A percentile compares a stretch with the other conserved stretches of the same genome.
Evolutionary conservation across 2,888 invertebrate species (phyloP).

Genomic region (Eilema griseolum): DNA sequence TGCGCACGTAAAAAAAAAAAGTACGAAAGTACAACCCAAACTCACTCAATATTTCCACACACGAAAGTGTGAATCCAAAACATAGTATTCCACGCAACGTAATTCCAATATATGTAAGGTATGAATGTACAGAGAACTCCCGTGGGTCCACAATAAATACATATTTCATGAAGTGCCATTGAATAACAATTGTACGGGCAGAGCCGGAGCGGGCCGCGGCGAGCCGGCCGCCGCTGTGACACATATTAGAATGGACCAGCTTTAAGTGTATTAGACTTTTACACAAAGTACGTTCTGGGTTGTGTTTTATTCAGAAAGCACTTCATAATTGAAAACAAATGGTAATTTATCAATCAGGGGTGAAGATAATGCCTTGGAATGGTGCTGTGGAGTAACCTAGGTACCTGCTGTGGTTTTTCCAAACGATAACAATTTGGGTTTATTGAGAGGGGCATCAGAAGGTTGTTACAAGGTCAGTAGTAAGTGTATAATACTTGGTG

Average conservation of each 20-base stretch:
- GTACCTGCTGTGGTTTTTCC: too few species aligned
- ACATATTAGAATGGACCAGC: slow-evolving; percentile 68
- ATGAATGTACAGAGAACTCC: slow-evolving; percentile 58
- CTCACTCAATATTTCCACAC: slow-evolving; percentile 25
- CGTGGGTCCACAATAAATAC: slow-evolving; percentile 69
- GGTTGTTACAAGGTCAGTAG: too few species aligned
- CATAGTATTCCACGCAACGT: slow-evolving; percentile 18
- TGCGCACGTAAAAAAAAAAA: too few species aligned
- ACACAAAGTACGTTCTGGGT: slow-evolving; percentile 27
- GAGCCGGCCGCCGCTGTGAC: slow-evolving; percentile 56
- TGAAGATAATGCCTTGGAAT: too few species aligned
- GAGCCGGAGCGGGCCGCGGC: slow-evolving; percentile 36
- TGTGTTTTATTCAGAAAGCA: slow-evolving; percentile 29
- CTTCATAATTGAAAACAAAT: slow-evolving; percentile 12
- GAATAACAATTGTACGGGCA: slow-evolving; percentile 71
- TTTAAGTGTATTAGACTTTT: slow-evolving; percentile 68
- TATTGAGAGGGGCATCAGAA: too few species aligned
- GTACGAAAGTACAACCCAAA: background rate
- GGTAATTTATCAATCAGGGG: background rate
- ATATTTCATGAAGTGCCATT: slow-evolving; percentile 81
- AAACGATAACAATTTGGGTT: too few species aligned
- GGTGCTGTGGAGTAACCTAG: too few species aligned
- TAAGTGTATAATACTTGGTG: too few species aligned
- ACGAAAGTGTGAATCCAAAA: slow-evolving; percentile 43
- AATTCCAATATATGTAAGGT: slow-evolving; percentile 14